phyloP scores from a whole-genome alignment of 2,888 invertebrate species.

The Brachylomia viminalis region DNA sequence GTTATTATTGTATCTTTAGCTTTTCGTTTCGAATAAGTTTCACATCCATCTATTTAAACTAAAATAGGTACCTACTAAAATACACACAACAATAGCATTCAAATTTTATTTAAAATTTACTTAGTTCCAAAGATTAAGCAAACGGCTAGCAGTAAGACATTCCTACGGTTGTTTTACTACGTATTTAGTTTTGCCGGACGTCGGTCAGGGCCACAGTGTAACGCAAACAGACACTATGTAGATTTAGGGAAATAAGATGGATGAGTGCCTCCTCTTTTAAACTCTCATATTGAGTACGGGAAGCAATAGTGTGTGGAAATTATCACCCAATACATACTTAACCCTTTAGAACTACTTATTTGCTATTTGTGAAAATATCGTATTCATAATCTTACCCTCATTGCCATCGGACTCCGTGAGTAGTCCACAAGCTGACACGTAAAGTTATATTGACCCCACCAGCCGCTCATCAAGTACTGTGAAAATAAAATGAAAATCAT shows the following conservation, averaged over 20 bases:
- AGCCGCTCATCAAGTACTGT: conserved; percentile 93
- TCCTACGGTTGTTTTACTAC: conserved; percentile 20
- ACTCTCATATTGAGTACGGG: background rate
- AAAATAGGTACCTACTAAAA: background rate
- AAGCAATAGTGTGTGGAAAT: background rate
- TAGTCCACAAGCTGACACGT: conserved; percentile 97
- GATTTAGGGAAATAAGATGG: conserved; percentile 33
- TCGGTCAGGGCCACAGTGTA: conserved; percentile 10
- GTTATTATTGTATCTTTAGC: background rate
- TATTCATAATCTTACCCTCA: conserved; percentile 90
- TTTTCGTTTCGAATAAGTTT: background rate
- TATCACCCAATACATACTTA: background rate
- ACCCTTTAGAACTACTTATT: background rate
- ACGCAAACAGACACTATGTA: conserved; percentile 19
- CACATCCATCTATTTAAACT: background rate
- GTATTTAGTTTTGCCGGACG: conserved; percentile 21
- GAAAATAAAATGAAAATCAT: conserved; percentile 56
- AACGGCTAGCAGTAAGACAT: conserved; percentile 4
- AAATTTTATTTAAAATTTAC: conserved; percentile 3
- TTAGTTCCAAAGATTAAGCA: background rate
- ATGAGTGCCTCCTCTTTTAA: background rate
- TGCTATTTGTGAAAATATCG: background rate
- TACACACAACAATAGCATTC: background rate
- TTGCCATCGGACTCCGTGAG: conserved; percentile 93
- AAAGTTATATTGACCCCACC: conserved; percentile 95